phyloP scores from a whole-genome alignment of 2,888 invertebrate genomes.

The Onthophagus sagittarius region DNA sequence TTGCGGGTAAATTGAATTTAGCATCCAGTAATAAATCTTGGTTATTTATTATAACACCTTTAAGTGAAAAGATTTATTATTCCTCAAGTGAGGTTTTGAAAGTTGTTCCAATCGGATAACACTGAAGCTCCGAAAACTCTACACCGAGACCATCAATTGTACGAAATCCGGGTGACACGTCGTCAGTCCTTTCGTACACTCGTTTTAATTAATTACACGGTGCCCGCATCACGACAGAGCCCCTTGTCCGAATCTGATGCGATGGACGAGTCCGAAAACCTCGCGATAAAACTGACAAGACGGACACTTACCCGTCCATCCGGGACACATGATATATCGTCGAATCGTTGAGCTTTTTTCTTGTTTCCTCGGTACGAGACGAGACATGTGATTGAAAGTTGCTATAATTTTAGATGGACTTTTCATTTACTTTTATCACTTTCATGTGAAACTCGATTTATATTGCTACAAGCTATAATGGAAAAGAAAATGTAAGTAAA shows the following conservation, averaged over 20 bases:
- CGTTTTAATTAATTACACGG: constrained; percentile 12
- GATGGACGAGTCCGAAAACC: neutral
- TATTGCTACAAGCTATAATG: neutral
- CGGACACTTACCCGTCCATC: neutral
- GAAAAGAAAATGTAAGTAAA: neutral
- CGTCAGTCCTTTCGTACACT: constrained; percentile 2
- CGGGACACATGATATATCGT: neutral
- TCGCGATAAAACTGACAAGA: neutral
- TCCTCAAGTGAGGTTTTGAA: neutral
- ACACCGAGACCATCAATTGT: neutral
- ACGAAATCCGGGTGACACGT: neutral
- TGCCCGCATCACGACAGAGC: neutral
- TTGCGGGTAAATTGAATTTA: neutral
- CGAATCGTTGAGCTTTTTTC: neutral
- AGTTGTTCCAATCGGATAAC: neutral
- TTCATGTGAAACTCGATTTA: neutral
- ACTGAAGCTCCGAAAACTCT: neutral
- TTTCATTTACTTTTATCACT: neutral
- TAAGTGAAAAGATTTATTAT: neutral
- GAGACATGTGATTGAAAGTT: neutral
- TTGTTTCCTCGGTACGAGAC: neutral
- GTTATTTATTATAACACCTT: no score
- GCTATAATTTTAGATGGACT: neutral
- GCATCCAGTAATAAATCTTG: no score
- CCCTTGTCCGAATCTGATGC: neutral